phyloP scores from a whole-genome alignment of 1,140 invertebrate species.

The Trichonephila inaurata region DNA sequence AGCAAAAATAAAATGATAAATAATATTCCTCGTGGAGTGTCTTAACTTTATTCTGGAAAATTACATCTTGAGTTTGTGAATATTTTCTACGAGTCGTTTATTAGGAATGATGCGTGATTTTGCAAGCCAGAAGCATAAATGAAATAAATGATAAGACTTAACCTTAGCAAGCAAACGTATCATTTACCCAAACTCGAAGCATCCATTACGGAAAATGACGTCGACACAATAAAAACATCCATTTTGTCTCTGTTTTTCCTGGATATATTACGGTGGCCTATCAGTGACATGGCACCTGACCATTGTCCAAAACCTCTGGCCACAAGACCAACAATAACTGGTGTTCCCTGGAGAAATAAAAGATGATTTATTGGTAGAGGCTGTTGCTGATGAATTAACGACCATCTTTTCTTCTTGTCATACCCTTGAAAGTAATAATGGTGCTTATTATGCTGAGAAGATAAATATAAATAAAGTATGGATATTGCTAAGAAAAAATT shows the following conservation, averaged over 20 bases:
- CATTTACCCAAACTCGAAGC: background rate
- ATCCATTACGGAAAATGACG: slow-evolving; percentile 4
- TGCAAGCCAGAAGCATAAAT: background rate
- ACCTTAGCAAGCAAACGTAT: background rate
- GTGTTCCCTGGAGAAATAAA: slow-evolving; percentile 32
- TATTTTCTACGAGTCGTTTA: background rate
- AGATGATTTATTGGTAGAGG: slow-evolving; percentile 20
- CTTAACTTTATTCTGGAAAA: no score
- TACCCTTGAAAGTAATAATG: background rate
- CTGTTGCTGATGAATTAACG: slow-evolving; percentile 42
- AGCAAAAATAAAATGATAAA: no score
- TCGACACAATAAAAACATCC: slow-evolving; percentile 20
- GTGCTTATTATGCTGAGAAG: background rate
- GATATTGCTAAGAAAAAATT: no score
- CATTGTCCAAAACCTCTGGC: background rate
- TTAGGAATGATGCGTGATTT: background rate
- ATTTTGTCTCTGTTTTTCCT: background rate
- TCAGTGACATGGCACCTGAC: background rate
- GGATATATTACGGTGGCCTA: background rate
- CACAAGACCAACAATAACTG: slow-evolving; percentile 21
- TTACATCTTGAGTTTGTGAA: no score
- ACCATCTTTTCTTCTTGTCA: background rate
- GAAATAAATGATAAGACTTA: background rate
- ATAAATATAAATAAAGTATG: background rate
- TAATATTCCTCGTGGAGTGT: no score